Base-by-base conservation (phyloP, 2,113 vertebrate species). In the Lepus timidus region DNA sequence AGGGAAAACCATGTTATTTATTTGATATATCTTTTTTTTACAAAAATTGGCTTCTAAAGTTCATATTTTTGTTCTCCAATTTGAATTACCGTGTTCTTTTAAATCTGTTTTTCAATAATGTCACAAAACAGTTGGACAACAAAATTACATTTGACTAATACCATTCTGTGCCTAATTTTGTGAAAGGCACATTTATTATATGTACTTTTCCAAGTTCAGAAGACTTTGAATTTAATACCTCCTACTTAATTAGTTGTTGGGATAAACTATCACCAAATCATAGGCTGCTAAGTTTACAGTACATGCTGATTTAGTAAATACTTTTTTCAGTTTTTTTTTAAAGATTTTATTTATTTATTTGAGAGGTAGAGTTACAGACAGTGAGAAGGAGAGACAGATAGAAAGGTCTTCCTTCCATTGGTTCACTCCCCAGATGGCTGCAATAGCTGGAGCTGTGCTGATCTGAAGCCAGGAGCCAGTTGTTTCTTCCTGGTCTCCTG, bases 161-260 rank as follows among this genome's bases (percentile, higher is more conserved):
- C 71, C 49, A 91, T 95, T 93, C 76, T 65, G 20, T 93, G 67
- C 92, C 91, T 85, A 90, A 93, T 93, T 95, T 96, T 96, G 23
- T 95, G 67, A 91, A 94, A 86, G 74, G 20, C 49, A 73, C 64
- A 96, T 90, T 91, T 94, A 91, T 96, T 95, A 93, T 3, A 1
- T 95, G 49, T 86, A 92, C 44, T 88, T 94, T 94, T 90, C 80
- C 65, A 96, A 92, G 92, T 94, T 95, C 68, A 92, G 80, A 96
- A 95, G 80, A 93, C 89, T 96, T 93, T 31, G 64, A 92, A 90
- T 93, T 94, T 97, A 97, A 94, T 33, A 93, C 84, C 91, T 96
- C 91, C 93, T 96, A 93, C 85, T 90, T 97, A 97, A 96, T 97
- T 97, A 97, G 86, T 95, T 97, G 94, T 96, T 97, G 71, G 61